These are phyloP conservation scores for Drosophila carrolli DNA, from an alignment of 1,140 invertebrate genomes.

Conservation along the genomic window DNA sequence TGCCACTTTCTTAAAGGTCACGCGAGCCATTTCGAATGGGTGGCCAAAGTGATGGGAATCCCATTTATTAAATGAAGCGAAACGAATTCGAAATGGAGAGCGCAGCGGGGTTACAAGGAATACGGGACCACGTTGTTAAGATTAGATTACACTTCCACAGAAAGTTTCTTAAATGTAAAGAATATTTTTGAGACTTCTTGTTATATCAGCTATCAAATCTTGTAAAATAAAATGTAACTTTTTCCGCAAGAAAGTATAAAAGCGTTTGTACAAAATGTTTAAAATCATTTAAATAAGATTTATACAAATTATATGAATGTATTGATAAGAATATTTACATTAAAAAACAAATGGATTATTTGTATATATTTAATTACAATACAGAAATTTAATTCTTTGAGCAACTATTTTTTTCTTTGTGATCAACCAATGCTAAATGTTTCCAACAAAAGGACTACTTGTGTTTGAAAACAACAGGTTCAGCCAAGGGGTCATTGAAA, in stretches of 20 bases:
- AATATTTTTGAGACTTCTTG: background rate
- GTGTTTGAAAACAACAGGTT: background rate
- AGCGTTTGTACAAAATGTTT: background rate
- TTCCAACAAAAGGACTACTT: no score
- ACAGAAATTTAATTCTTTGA: no score
- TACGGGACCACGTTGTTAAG: conserved; percentile 1
- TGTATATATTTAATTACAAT: no score
- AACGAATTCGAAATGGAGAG: conserved; percentile 29
- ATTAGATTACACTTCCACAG: background rate
- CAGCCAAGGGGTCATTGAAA: conserved; percentile 2
- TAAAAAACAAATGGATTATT: background rate
- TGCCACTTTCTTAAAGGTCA: conserved; percentile 70
- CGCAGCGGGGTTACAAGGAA: background rate
- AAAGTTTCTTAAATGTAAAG: background rate
- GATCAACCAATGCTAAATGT: no score
- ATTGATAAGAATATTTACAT: background rate
- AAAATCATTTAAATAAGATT: background rate
- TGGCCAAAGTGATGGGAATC: conserved; percentile 39
- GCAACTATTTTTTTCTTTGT: background rate
- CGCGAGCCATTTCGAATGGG: conserved; percentile 35
- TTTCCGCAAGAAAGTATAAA: background rate
- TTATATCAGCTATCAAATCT: no score
- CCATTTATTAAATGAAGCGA: conserved; percentile 51
- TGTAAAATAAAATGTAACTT: no score
- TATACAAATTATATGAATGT: no score